phyloP scores from a whole-genome alignment of 1,140 invertebrate genomes.

The Platorchestia sp. region DNA sequence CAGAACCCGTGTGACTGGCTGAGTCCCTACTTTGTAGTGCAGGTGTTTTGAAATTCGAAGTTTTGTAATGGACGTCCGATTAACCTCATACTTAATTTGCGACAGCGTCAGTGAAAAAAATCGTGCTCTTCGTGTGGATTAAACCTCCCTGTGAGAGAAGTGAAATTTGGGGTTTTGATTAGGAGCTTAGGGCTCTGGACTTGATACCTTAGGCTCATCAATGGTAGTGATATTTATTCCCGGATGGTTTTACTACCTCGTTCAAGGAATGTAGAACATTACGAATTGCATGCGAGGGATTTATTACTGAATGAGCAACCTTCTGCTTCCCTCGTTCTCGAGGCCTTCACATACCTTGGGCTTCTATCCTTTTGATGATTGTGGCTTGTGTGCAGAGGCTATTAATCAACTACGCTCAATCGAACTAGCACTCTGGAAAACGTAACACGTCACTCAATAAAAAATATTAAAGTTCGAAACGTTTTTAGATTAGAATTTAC shows the following conservation, averaged over 20 bases:
- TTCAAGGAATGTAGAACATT: not conserved
- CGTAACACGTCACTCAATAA: not conserved
- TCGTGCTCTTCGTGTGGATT: not conserved
- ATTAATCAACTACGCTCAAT: not conserved
- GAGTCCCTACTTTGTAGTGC: not conserved
- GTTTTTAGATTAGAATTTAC: not conserved
- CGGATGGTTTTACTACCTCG: not conserved
- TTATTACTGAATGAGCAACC: not conserved
- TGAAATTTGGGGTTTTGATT: too few relatives aligned
- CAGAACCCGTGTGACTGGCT: not conserved
- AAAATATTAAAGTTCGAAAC: not conserved
- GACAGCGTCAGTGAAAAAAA: not conserved
- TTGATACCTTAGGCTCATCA: too few relatives aligned
- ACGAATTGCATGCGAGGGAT: not conserved
- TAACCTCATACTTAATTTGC: not conserved
- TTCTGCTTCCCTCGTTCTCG: not conserved
- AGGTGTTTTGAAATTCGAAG: not conserved
- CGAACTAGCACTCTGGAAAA: not conserved
- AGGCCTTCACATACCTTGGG: not conserved
- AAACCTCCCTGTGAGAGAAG: not conserved
- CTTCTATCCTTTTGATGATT: not conserved
- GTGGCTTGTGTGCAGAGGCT: too few relatives aligned
- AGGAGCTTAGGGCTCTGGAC: too few relatives aligned
- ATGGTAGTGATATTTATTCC: not conserved
- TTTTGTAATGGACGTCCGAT: not conserved